Conservation (phyloP, 64 coral and sea anemone species). For the Actinia equina region DNA sequence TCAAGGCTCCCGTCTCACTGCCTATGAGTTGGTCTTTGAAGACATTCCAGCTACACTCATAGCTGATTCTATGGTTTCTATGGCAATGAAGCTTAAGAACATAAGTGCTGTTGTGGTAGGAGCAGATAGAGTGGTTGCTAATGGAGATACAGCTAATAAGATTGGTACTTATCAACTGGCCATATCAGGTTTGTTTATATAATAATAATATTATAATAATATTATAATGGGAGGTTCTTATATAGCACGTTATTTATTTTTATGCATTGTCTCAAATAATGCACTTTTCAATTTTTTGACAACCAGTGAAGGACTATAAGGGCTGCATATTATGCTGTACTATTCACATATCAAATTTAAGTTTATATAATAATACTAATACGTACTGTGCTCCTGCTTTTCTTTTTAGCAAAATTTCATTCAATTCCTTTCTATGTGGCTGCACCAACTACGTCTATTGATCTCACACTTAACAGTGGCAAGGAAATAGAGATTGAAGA, state of each 20-base stretch:
- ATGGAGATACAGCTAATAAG: slow-evolving; percentile 99
- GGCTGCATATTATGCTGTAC: no score
- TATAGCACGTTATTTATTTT: no score
- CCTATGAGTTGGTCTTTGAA: slow-evolving; percentile 92
- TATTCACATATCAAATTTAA: no score
- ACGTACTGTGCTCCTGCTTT: background rate
- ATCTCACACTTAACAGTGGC: slow-evolving; percentile 65
- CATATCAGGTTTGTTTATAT: slow-evolving; percentile 58
- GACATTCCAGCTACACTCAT: slow-evolving; percentile 92
- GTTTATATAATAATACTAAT: no score
- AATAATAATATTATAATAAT: no score
- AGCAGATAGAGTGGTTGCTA: slow-evolving; percentile 95
- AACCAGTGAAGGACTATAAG: no score
- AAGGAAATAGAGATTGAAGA: slow-evolving; percentile 82
- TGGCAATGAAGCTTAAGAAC: slow-evolving; percentile 78
- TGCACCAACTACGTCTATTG: slow-evolving; percentile 79
- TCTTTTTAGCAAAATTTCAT: slow-evolving; percentile 80
- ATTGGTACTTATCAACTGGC: slow-evolving; percentile 98
- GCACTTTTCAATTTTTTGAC: no score
- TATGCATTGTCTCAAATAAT: no score
- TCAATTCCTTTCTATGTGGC: slow-evolving; percentile 89
- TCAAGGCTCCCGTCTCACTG: slow-evolving; percentile 90
- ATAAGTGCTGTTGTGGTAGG: slow-evolving; percentile 87
- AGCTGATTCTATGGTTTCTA: slow-evolving; percentile 88
- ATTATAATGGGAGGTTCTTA: no score